phyloP scores from a whole-genome alignment of 2,113 vertebrate genomes.

The Phodopus roborovskii region DNA sequence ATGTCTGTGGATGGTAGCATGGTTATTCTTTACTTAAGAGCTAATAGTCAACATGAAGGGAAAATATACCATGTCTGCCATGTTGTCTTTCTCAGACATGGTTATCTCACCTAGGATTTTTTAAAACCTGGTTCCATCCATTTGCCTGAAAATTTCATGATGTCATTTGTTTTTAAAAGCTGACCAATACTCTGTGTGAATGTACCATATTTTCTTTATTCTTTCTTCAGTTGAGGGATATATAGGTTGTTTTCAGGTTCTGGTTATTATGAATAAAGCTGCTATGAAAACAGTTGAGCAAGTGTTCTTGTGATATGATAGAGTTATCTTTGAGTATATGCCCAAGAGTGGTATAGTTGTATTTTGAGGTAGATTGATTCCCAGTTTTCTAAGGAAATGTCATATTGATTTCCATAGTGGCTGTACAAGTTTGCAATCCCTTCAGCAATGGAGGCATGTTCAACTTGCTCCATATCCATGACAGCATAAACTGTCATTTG shows the following conservation, averaged over 20 bases:
- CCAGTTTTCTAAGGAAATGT: background rate
- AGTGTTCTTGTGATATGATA: background rate
- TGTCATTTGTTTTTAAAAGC: background rate
- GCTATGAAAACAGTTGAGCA: background rate
- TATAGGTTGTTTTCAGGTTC: background rate
- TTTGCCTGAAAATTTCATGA: background rate
- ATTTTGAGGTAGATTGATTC: background rate
- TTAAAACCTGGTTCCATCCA: background rate
- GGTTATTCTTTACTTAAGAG: background rate
- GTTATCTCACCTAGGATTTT: background rate
- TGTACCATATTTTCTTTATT: background rate
- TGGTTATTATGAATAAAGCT: background rate
- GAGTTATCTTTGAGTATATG: background rate
- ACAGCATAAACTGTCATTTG: background rate
- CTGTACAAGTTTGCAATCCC: background rate
- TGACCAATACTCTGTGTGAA: background rate
- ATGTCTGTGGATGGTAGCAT: background rate
- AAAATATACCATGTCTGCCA: background rate
- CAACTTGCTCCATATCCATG: background rate
- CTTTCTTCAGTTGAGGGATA: background rate
- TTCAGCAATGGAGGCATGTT: background rate
- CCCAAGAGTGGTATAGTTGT: background rate
- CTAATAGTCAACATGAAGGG: background rate
- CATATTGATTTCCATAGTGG: background rate
- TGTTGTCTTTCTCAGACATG: background rate